A percentile compares a stretch with the other conserved stretches of the same genome.
Evolutionary conservation across 1,140 invertebrate genomes (phyloP).

Genomic region (Pectinophora gossypiella): DNA sequence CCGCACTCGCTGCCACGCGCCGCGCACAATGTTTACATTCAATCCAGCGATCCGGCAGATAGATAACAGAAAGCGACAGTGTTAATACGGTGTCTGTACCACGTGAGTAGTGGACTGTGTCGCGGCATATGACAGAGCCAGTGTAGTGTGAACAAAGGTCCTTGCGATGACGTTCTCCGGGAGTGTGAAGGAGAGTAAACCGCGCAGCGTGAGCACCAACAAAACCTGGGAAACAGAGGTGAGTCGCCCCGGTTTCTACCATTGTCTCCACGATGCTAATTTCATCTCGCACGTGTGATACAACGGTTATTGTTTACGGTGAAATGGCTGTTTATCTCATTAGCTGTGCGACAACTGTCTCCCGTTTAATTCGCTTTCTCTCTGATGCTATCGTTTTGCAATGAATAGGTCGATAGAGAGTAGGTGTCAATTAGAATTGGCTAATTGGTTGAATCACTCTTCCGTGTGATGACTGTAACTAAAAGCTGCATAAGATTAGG

Average conservation of each 20-base stretch:
- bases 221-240: slow-evolving; percentile 67
- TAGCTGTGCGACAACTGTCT: slow-evolving; percentile 41
- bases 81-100: slow-evolving; percentile 27
- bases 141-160: slow-evolving; percentile 48
- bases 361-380: slow-evolving; percentile 42
- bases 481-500: too few species aligned
- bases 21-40: slow-evolving; percentile 42
- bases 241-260: slow-evolving; percentile 27
- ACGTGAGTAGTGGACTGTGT: slow-evolving; percentile 24
- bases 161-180: slow-evolving; percentile 58
- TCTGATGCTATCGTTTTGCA: slow-evolving; percentile 8
- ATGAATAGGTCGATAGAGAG: background rate
- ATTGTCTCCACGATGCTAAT: slow-evolving; percentile 26
- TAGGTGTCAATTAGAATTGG: too few species aligned
- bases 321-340: slow-evolving; percentile 33
- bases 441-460: too few species aligned
- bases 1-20: slow-evolving; percentile 8
- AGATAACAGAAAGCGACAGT: slow-evolving; percentile 59
- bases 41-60: slow-evolving; percentile 30
- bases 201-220: slow-evolving; percentile 51
- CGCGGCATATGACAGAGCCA: slow-evolving; percentile 11
- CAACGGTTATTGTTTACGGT: slow-evolving; percentile 25
- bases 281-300: slow-evolving; percentile 39
- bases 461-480: too few species aligned
- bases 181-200: slow-evolving; percentile 64